Evolutionary conservation across 2,797 vertebrate species (phyloP).

Genomic region (Fistularia commersonii): DNA sequence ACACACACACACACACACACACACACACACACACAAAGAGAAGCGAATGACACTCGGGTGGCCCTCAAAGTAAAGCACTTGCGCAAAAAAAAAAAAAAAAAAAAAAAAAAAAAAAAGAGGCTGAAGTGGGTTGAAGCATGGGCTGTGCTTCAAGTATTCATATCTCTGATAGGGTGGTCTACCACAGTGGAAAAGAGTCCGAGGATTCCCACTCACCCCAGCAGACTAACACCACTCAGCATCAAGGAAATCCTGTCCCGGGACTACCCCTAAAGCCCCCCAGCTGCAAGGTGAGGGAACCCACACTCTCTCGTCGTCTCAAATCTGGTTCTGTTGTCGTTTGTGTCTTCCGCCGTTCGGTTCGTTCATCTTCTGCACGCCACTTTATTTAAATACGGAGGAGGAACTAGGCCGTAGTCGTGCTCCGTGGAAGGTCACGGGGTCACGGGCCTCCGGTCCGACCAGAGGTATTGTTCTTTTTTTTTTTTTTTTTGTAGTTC

Average conservation of each 20-base stretch:
- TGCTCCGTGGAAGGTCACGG: conserved; percentile 19
- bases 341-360: no score
- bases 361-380: no score
- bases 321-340: background rate
- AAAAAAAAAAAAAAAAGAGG: conserved; percentile 50
- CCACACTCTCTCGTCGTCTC: conserved; percentile 14
- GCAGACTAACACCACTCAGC: conserved; percentile 87
- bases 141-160: conserved; percentile 98
- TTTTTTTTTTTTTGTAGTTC: background rate
- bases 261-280: conserved; percentile 88
- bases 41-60: conserved; percentile 58
- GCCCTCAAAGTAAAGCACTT: conserved; percentile 68
- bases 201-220: conserved; percentile 89
- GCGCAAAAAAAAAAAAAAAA: conserved; percentile 49
- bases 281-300: conserved; percentile 84
- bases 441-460: conserved; percentile 29
- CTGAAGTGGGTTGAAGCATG: conserved; percentile 87
- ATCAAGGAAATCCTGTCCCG: conserved; percentile 85
- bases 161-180: conserved; percentile 90
- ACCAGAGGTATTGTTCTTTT: conserved; percentile 29
- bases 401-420: no score
- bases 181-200: conserved; percentile 89
- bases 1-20: conserved; percentile 11
- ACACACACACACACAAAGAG: conserved; percentile 17
- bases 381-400: no score